These are phyloP conservation scores for Caenorhabditis sinica DNA, from an alignment of 2,888 invertebrate species.

Conservation along the genomic window DNA sequence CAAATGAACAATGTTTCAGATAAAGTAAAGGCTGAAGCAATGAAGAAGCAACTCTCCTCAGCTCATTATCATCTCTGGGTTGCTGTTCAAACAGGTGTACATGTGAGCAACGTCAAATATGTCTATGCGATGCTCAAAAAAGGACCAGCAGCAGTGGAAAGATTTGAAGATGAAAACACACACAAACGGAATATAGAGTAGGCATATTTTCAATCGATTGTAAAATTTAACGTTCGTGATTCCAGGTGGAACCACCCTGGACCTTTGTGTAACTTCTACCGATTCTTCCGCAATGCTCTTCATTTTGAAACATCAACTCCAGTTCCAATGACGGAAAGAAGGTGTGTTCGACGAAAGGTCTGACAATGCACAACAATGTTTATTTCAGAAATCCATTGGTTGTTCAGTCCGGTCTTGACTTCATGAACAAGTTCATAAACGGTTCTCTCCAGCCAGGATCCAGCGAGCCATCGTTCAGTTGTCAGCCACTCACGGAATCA, in stretches of 20 bases:
- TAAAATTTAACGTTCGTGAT: not conserved
- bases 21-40: not conserved
- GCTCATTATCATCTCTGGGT: not conserved
- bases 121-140: slow-evolving; percentile 26
- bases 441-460: not conserved
- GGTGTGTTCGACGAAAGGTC: not conserved
- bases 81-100: not conserved
- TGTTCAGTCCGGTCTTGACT: slow-evolving; percentile 6
- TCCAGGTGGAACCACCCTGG: slow-evolving; percentile 18
- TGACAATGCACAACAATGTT: too few relatives aligned
- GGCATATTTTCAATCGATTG: too few relatives aligned
- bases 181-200: not conserved
- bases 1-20: slow-evolving; percentile 5
- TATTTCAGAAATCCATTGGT: not conserved
- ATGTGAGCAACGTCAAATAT: not conserved
- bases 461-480: not conserved
- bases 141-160: not conserved
- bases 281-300: slow-evolving; percentile 24
- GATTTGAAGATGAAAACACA: slow-evolving; percentile 24
- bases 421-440: slow-evolving; percentile 13
- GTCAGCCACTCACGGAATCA: not conserved
- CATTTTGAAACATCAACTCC: slow-evolving; percentile 19
- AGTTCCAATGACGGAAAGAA: not conserved
- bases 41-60: too few relatives aligned
- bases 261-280: not conserved